These are phyloP conservation scores for Hofmannophila pseudospretella DNA, from an alignment of 2,888 invertebrate genomes.

Conservation along the genomic window DNA sequence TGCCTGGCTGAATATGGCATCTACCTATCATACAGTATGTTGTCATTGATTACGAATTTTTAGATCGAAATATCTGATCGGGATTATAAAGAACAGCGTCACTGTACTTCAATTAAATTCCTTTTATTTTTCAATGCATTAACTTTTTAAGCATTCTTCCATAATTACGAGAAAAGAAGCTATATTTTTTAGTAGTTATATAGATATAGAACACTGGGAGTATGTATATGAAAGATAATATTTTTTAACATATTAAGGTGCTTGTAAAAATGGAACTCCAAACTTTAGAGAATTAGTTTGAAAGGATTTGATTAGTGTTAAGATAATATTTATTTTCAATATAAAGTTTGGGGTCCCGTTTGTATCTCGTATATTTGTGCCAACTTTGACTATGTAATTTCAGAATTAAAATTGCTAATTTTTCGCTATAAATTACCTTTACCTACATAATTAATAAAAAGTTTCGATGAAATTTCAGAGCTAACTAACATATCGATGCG, in stretches of 20 bases:
- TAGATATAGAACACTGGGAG: conserved; percentile 40
- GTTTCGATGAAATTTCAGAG: conserved; percentile 5
- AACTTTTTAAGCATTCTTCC: conserved; percentile 59
- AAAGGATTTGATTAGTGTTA: conserved; percentile 65
- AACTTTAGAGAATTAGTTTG: conserved; percentile 48
- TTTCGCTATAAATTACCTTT: no score
- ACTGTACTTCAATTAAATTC: conserved; percentile 31
- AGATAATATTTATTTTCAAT: conserved; percentile 16
- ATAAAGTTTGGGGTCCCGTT: conserved; percentile 46
- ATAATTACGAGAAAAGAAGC: conserved; percentile 57
- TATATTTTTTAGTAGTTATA: conserved; percentile 53
- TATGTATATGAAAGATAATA: conserved; percentile 25
- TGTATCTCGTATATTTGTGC: conserved; percentile 55
- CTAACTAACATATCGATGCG: conserved; percentile 47
- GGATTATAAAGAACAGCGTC: conserved; percentile 25
- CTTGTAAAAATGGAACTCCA: conserved; percentile 55
- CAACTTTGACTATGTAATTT: conserved; percentile 35
- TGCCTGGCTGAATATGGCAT: no score
- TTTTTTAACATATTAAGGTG: conserved; percentile 56
- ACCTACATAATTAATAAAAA: no score
- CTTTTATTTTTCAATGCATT: conserved; percentile 47
- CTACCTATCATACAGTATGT: no score
- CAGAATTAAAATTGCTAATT: neutral
- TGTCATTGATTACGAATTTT: no score
- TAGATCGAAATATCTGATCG: no score